phyloP scores from a whole-genome alignment of 2,888 invertebrate genomes.

The Prostheceraeus crozeri region DNA sequence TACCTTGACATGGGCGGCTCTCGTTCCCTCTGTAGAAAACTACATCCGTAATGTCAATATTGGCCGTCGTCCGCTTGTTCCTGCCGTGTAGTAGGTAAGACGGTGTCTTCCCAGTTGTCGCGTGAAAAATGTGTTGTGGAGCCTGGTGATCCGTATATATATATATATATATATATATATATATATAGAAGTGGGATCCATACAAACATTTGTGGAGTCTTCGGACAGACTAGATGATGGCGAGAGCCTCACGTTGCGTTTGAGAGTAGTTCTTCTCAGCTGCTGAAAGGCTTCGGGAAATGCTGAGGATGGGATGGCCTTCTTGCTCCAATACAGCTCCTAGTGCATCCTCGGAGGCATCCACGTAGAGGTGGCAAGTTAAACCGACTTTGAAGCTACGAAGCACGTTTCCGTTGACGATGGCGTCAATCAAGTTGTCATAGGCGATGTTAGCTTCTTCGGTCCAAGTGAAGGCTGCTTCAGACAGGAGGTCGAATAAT shows the following conservation, averaged over 20 bases:
- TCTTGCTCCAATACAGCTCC: conserved; percentile 21
- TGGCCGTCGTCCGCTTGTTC: too few species aligned
- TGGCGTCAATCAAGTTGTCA: too few species aligned
- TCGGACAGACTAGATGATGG: conserved; percentile 17
- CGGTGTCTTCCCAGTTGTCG: neutral
- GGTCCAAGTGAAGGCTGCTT: too few species aligned
- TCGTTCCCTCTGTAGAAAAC: too few species aligned
- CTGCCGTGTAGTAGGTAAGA: neutral
- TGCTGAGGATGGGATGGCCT: conserved; percentile 19
- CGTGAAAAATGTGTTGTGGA: conserved; percentile 1
- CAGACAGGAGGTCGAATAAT: too few species aligned
- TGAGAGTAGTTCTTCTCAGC: conserved; percentile 3
- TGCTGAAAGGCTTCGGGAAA: neutral
- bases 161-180: too few species aligned
- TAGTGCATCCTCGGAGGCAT: conserved; percentile 11
- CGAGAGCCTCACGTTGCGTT: conserved; percentile 17
- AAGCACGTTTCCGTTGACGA: too few species aligned
- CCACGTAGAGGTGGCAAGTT: too few species aligned
- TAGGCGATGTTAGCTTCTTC: too few species aligned
- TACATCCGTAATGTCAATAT: too few species aligned
- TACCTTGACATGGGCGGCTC: too few species aligned
- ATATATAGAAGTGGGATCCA: conserved; percentile 8
- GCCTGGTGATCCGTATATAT: conserved; percentile 10
- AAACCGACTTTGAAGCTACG: too few species aligned
- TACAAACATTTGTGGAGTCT: conserved; percentile 16